phyloP scores from a whole-genome alignment of 2,797 vertebrate species.

The Darevskia nairensis region DNA sequence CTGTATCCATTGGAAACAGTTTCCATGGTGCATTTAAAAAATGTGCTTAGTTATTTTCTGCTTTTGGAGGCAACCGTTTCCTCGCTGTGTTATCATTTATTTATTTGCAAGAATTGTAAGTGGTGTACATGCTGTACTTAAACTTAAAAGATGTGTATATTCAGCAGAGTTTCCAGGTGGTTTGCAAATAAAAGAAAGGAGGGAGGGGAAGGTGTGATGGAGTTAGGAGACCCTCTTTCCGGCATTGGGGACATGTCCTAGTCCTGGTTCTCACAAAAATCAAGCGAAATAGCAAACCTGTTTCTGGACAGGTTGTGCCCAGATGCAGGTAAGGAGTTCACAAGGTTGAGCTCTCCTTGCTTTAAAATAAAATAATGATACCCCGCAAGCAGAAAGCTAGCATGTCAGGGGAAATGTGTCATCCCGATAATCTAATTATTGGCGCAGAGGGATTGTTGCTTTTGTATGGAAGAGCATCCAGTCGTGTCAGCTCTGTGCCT shows the following conservation, averaged over 20 bases:
- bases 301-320: neutral
- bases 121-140: neutral
- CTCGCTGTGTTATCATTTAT: neutral
- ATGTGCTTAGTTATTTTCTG: neutral
- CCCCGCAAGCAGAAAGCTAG: neutral
- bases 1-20: conserved; percentile 18
- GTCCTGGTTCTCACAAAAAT: neutral
- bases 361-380: neutral
- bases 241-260: neutral
- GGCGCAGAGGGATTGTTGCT: neutral
- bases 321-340: neutral
- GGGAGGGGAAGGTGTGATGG: too few species aligned
- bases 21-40: neutral
- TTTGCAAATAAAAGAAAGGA: neutral
- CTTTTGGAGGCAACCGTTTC: neutral
- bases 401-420: neutral
- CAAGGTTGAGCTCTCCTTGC: neutral
- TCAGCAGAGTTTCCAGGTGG: neutral
- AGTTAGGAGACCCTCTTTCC: neutral
- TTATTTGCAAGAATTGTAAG: too few species aligned
- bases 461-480: neutral
- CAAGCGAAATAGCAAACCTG: neutral
- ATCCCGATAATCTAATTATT: neutral
- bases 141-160: neutral
- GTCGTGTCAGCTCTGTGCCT: neutral